Evolutionary conservation across 2,113 vertebrate genomes (phyloP).

Genomic region (Rhagologus leucostigma): DNA sequence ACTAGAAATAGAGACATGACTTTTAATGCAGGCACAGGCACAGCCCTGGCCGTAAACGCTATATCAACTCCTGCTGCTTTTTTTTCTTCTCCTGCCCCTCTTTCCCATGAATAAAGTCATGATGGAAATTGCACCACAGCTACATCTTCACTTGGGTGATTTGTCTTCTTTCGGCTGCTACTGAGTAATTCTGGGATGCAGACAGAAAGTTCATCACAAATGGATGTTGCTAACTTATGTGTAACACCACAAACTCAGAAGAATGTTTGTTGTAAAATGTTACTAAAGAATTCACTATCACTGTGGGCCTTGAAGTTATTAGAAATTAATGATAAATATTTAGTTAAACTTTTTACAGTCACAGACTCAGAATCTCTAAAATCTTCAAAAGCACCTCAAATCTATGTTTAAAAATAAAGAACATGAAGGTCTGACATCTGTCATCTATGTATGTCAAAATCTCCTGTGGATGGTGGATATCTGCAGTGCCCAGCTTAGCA

Average conservation of each 20-base stretch:
- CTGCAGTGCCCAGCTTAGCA: not conserved
- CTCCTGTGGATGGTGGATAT: not conserved
- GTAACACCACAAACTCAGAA: not conserved
- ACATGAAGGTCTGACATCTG: not conserved
- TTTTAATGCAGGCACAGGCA: conserved; percentile 10
- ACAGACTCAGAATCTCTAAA: not conserved
- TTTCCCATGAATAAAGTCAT: conserved; percentile 17
- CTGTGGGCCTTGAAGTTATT: not conserved
- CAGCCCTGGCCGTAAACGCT: not conserved
- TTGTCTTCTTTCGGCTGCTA: not conserved
- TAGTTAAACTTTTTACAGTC: not conserved
- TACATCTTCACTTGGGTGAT: not conserved
- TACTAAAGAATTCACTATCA: not conserved
- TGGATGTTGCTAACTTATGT: not conserved
- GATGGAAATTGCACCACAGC: conserved; percentile 12
- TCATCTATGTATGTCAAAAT: not conserved
- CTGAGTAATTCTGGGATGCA: not conserved
- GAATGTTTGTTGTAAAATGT: not conserved
- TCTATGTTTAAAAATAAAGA: not conserved
- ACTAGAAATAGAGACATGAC: conserved; percentile 30
- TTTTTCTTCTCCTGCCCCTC: not conserved
- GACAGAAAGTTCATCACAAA: not conserved
- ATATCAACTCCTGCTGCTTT: not conserved
- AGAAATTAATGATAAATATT: not conserved
- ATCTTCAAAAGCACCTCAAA: not conserved